Base-by-base conservation (phyloP, 1,140 invertebrate genomes). In the Drosophila auraria region DNA sequence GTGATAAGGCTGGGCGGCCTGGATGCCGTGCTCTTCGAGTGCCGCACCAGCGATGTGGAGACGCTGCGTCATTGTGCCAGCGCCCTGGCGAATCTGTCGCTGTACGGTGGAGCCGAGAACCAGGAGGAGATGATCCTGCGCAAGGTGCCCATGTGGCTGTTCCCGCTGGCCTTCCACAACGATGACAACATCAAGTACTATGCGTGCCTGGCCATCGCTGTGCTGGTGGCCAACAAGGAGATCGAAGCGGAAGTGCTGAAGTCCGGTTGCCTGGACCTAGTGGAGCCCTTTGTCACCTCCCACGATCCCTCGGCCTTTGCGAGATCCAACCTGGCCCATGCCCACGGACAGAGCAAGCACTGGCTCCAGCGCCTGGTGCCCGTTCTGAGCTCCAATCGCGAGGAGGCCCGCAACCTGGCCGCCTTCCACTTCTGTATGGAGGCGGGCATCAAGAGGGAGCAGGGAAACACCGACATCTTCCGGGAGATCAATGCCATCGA, bases 401-500 rank as follows among this genome's bases (percentile, higher is more conserved):
- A 99, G 91, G 99, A 99, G 93, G 98, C 99, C 0, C 95, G 98
- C 76, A 99, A 99, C 91, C 93, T 99, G 59, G 99, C 99, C 0
- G 98, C 99, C 30, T 99, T 99, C 93, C 99, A 99, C 93, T 99
- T 99, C 93, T 99, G 98, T 87, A 99, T 99, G 98, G 99, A 99
- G 93, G 99, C 99, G 3, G 97, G 97, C 12, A 99, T 99, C 42
- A 99, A 99, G 91, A 97, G 98, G 82, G 96, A 98, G 80, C 99
- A 99, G 93, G 97, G 98, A 14, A 98, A 99, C 72, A 97, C 98
- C 0, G 96, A 98, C 93, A 97, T 99, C 82, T 99, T 99, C 91
- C 95, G 96, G 59, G 98, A 98, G 93, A 99, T 99, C 73, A 97
- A 97, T 54, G 98, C 98, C 2, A 97, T 99, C 56, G 97, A 99